These are phyloP conservation scores for Acanthosepion esculentum DNA, from an alignment of 2,888 invertebrate genomes.

Conservation along the genomic window DNA sequence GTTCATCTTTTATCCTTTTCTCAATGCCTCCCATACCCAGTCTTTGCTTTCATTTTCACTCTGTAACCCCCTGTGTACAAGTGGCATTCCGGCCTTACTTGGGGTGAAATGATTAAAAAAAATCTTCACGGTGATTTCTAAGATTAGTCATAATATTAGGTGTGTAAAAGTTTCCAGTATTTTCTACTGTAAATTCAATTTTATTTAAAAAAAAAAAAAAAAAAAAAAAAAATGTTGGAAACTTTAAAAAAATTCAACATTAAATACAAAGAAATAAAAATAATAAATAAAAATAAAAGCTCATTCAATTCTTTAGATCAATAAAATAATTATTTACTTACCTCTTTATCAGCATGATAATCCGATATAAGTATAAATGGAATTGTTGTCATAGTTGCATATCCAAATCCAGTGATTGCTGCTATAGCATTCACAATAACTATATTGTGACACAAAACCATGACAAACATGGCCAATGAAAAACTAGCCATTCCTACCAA, in stretches of 20 bases:
- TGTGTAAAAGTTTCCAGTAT: too few relatives aligned
- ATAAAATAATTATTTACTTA: constrained; percentile 76
- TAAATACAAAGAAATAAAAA: background rate
- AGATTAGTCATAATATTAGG: background rate
- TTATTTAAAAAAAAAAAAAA: too few relatives aligned
- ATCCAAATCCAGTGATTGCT: constrained; percentile 96
- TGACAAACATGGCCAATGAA: constrained; percentile 87
- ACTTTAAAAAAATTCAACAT: too few relatives aligned
- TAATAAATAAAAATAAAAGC: background rate
- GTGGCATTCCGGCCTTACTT: too few relatives aligned
- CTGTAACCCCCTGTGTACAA: too few relatives aligned
- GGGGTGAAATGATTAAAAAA: too few relatives aligned
- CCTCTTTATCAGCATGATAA: constrained; percentile 92
- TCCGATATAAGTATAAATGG: constrained; percentile 95
- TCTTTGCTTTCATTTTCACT: too few relatives aligned
- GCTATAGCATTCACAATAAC: constrained; percentile 84
- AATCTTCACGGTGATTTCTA: background rate
- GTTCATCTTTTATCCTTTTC: too few relatives aligned
- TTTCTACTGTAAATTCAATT: too few relatives aligned
- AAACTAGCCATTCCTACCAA: constrained; percentile 76
- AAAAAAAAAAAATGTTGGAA: too few relatives aligned
- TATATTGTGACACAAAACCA: constrained; percentile 87
- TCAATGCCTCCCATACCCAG: too few relatives aligned
- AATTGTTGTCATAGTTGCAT: constrained; percentile 96
- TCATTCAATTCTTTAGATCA: too few relatives aligned